Evolutionary conservation across 2,113 vertebrate genomes (phyloP).

Genomic region (Gymnogyps californianus): DNA sequence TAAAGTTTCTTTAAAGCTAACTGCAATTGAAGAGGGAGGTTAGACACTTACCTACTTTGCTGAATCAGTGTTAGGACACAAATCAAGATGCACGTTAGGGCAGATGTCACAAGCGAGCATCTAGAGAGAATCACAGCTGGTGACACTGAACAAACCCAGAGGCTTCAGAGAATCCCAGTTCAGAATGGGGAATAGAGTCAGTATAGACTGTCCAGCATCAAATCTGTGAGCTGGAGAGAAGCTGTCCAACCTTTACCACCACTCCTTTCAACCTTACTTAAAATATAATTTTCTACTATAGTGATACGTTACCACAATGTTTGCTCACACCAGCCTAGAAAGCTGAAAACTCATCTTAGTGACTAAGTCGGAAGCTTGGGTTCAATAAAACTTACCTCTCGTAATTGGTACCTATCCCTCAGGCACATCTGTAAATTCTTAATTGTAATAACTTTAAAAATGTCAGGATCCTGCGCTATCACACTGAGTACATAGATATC

Average conservation of each 20-base stretch:
- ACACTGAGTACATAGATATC: neutral
- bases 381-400: neutral
- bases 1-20: neutral
- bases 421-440: slow-evolving; percentile 5
- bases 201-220: neutral
- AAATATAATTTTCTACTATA: neutral
- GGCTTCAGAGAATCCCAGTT: neutral
- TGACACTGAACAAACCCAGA: neutral
- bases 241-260: neutral
- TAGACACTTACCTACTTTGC: neutral
- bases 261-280: neutral
- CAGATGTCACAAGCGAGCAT: neutral
- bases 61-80: neutral
- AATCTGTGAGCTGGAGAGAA: neutral
- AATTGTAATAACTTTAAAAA: neutral
- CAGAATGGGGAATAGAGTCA: neutral
- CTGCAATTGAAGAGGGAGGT: neutral
- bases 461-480: neutral
- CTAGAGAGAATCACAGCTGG: neutral
- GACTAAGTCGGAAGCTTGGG: neutral
- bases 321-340: neutral
- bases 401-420: neutral
- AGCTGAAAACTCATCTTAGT: neutral
- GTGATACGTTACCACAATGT: neutral
- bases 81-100: neutral